phyloP scores from a whole-genome alignment of 2,113 vertebrate genomes.

The Emydocephalus ijimae region DNA sequence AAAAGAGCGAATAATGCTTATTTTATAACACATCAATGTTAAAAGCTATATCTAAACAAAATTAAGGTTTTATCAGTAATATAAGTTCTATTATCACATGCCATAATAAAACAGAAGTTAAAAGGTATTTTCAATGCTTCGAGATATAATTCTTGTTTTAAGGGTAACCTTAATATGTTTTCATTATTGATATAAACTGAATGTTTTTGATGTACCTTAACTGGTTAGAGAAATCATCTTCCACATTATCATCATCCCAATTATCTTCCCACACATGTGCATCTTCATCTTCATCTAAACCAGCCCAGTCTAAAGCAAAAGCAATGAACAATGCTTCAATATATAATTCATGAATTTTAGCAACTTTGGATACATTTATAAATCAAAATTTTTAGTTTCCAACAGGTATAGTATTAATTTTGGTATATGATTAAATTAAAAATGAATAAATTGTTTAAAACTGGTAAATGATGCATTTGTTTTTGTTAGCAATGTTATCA shows the following conservation, averaged over 20 bases:
- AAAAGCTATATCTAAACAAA: not conserved
- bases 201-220: conserved; percentile 76
- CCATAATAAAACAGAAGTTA: not conserved
- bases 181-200: not conserved
- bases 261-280: conserved; percentile 99
- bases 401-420: not conserved
- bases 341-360: not conserved
- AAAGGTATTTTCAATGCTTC: not conserved
- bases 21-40: not conserved
- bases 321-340: conserved; percentile 2
- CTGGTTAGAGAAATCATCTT: conserved; percentile 98
- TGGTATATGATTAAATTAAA: not conserved
- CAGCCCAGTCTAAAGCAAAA: conserved; percentile 87
- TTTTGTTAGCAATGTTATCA: not conserved
- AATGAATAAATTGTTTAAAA: not conserved
- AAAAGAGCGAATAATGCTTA: not conserved
- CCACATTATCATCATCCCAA: conserved; percentile 98
- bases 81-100: not conserved
- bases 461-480: not conserved
- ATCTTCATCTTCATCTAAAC: conserved; percentile 96
- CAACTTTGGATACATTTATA: not conserved
- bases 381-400: not conserved
- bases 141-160: not conserved
- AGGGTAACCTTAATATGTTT: not conserved
- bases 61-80: not conserved